These are phyloP conservation scores for Lophura nycthemera DNA, from an alignment of 2,113 vertebrate species.

Conservation along the genomic window DNA sequence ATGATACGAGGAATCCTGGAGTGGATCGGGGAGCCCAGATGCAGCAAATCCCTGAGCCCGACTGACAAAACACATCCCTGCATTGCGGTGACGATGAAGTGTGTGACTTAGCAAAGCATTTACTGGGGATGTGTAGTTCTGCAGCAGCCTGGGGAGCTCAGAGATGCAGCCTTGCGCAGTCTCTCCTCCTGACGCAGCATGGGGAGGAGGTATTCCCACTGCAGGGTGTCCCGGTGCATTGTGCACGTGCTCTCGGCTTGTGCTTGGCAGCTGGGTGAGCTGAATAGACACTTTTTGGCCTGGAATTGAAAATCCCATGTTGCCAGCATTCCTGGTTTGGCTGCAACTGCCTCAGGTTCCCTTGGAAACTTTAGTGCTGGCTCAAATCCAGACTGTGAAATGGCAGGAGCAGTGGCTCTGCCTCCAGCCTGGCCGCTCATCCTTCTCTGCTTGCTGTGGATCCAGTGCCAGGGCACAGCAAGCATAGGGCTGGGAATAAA, in stretches of 20 bases:
- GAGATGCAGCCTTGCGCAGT: neutral
- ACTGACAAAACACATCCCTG: constrained; percentile 5
- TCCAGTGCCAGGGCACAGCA: neutral
- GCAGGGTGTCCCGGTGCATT: neutral
- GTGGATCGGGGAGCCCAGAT: neutral
- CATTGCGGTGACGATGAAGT: neutral
- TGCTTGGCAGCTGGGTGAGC: neutral
- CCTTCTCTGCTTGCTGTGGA: neutral
- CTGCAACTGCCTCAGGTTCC: constrained; percentile 16
- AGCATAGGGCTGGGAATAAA: neutral
- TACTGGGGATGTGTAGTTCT: neutral
- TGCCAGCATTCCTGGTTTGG: neutral
- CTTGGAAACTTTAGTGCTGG: constrained; percentile 4
- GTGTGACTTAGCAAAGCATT: neutral
- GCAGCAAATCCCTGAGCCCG: neutral
- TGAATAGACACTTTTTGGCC: neutral
- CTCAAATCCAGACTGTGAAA: neutral
- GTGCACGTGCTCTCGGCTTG: fast-evolving
- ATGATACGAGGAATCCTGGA: neutral
- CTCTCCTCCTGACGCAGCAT: fast-evolving
- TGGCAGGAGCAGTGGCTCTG: neutral
- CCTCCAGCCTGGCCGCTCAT: neutral
- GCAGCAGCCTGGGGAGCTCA: neutral
- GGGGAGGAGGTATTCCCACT: neutral
- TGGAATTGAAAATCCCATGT: neutral